These are phyloP conservation scores for Tetraneura akinire DNA, from an alignment of 1,140 invertebrate genomes.

Conservation along the genomic window DNA sequence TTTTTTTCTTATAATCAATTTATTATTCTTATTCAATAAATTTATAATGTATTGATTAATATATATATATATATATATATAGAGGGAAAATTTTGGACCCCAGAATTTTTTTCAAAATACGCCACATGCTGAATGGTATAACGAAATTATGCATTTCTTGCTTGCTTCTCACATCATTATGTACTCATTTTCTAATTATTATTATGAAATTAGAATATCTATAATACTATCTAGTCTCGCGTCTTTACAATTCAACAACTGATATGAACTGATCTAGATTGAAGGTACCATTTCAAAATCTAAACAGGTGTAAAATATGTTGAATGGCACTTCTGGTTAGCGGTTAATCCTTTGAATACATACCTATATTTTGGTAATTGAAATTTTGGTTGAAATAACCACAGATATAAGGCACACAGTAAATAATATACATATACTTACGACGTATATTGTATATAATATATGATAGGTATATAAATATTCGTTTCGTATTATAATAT, in stretches of 20 bases:
- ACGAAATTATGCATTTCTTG: no score
- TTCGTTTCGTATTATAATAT: constrained; percentile 2
- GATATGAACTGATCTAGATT: not conserved
- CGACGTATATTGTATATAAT: not conserved
- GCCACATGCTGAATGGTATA: no score
- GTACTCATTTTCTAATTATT: no score
- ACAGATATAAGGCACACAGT: no score
- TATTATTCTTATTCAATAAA: no score
- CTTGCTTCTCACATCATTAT: no score
- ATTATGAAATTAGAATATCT: not conserved
- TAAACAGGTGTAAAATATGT: constrained; percentile 7
- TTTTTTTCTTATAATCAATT: no score
- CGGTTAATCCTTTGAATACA: no score
- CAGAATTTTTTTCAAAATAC: no score
- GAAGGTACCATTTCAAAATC: not conserved
- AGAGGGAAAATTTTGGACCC: no score
- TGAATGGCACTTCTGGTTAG: not conserved
- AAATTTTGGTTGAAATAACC: not conserved
- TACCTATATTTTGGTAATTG: not conserved
- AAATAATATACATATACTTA: not conserved
- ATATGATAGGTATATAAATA: not conserved
- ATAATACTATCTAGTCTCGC: not conserved
- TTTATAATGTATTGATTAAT: no score
- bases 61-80: no score
- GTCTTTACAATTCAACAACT: not conserved